A percentile compares a stretch with the other conserved stretches of the same genome.
phyloP scores from a whole-genome alignment of 2,797 vertebrate species.

The Channallabes apus region DNA sequence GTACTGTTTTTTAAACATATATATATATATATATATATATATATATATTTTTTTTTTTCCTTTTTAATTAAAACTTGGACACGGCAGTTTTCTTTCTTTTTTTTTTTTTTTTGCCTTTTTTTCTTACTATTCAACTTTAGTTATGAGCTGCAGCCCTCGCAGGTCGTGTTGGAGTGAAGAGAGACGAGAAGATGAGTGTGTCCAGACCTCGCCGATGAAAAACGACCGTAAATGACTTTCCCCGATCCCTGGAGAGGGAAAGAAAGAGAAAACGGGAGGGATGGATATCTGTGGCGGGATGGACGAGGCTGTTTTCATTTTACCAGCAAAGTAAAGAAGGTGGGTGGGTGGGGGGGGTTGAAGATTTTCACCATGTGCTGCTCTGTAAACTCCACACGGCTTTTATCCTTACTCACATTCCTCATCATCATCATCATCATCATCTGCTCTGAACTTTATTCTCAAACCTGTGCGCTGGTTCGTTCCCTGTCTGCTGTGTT shows the following conservation, averaged over 20 bases:
- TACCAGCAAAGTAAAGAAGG: slow-evolving; percentile 27
- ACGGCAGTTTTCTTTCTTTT: background rate
- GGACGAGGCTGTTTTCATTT: slow-evolving; percentile 50
- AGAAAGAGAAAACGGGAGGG: slow-evolving; percentile 6
- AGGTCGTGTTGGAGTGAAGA: slow-evolving; percentile 4
- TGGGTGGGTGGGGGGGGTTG: background rate
- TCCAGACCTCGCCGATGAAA: slow-evolving; percentile 32
- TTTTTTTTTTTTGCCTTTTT: background rate
- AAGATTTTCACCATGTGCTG: slow-evolving; percentile 42
- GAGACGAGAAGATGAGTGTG: slow-evolving; percentile 27
- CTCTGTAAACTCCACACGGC: slow-evolving; percentile 56
- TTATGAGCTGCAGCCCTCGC: background rate
- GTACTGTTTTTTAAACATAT: background rate
- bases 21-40: no score
- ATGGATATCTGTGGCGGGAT: slow-evolving; percentile 25
- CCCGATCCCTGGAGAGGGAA: slow-evolving; percentile 11
- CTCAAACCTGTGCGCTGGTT: background rate
- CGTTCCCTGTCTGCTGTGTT: background rate
- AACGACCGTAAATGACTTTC: slow-evolving; percentile 36
- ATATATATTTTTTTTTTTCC: no score
- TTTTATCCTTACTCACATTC: slow-evolving; percentile 49
- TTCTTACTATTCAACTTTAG: background rate
- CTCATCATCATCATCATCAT: slow-evolving; percentile 44
- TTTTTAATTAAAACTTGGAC: background rate
- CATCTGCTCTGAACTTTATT: background rate